phyloP scores from a whole-genome alignment of 1,140 invertebrate genomes.

The Maconellicoccus hirsutus region DNA sequence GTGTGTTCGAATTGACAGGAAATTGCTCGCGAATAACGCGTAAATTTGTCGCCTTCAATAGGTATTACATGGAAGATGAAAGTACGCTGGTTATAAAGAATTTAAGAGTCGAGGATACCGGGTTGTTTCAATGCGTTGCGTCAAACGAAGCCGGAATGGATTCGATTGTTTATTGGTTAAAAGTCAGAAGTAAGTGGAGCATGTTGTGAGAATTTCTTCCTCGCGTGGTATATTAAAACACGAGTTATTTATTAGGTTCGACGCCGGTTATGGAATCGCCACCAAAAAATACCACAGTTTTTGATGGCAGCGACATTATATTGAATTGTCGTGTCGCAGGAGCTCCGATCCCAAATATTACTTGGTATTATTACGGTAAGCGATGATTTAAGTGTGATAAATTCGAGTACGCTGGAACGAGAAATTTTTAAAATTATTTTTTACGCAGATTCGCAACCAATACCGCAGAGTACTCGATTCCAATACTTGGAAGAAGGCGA shows the following conservation, averaged over 20 bases:
- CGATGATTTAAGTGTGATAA: background rate
- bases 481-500: constrained; percentile 75
- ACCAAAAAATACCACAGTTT: constrained; percentile 73
- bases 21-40: background rate
- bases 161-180: constrained; percentile 79
- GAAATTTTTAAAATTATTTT: background rate
- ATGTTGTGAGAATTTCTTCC: too few species aligned
- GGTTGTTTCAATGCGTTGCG: constrained; percentile 92
- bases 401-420: background rate
- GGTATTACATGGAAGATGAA: constrained; percentile 60
- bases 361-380: constrained; percentile 82
- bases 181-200: constrained; percentile 85
- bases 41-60: constrained; percentile 30
- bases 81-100: constrained; percentile 70
- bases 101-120: constrained; percentile 73
- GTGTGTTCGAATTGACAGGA: background rate
- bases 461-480: constrained; percentile 54
- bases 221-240: background rate
- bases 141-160: constrained; percentile 78
- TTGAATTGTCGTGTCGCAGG: constrained; percentile 74
- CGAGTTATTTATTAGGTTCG: constrained; percentile 48
- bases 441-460: constrained; percentile 39
- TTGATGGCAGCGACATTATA: constrained; percentile 83
- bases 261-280: constrained; percentile 66
- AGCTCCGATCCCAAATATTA: constrained; percentile 78